Base-by-base conservation (phyloP, 2,888 invertebrate species). In the Blera fallax region DNA sequence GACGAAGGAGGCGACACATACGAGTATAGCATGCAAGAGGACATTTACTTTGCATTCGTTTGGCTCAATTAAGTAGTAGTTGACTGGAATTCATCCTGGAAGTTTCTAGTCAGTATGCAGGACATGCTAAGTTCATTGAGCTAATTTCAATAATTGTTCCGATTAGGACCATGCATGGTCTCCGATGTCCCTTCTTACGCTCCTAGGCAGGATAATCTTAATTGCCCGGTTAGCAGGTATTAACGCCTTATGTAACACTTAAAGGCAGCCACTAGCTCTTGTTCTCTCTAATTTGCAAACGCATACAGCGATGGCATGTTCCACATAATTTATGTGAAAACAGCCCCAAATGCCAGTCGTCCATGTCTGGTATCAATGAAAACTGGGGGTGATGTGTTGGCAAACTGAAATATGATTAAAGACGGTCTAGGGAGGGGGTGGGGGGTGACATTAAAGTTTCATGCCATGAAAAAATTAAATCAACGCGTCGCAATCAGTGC, bases 201-300 rank as follows among this genome's bases (percentile, higher is more conserved):
- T 24, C 54, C 7, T 64, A 5, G 24, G 16, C 10, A 14, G 62
- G 58, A 45, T 80, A 70, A 80, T 70, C 80, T 80, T 70, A 84
- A 84, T 74, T 70, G 84, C 58, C 70, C 79, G 84, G 76, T 84
- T 80, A 84, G 80, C 70, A 76, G 74, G 84, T 84, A 84, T 76
- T 80, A 79, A 76, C 74, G 74, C 74, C 74, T 80, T 76, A 50
- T 70, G 80, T 62, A 62, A 84, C 84, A 84, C 74, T 80, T 80
- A 62, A 45, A 14, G 56, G 52, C 34, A 11, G 14, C 18, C 37
- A 34, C 21, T 40, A 34, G 21, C 37, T n/a, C 7, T 21, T 1
- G 18, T 45, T 6, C 10, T 34, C 11, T 37, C n/a, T 10, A 32
- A n/a, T 8, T 3, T 1, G 6, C 16, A 62, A 7, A 40, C 24